Conservation (phyloP, 2,113 vertebrate species). For the Phylloscopus whistleri region DNA sequence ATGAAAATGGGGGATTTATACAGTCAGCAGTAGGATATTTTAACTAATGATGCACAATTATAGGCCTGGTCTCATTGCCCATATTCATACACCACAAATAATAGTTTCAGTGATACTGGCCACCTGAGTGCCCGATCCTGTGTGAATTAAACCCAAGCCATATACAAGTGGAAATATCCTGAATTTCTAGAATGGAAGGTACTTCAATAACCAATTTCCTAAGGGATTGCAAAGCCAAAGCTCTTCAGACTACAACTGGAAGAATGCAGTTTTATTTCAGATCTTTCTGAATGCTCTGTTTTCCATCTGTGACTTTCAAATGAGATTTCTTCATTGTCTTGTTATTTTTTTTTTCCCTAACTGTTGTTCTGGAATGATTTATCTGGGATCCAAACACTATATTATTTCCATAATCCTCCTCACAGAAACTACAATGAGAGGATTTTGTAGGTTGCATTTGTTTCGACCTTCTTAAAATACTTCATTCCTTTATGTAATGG, state of each 20-base stretch:
- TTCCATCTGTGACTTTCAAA: background rate
- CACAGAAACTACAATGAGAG: background rate
- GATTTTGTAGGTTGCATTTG: conserved; percentile 8
- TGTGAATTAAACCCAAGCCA: background rate
- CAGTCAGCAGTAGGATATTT: background rate
- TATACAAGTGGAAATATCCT: background rate
- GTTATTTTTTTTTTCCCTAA: background rate
- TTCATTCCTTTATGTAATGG: background rate
- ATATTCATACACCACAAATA: background rate
- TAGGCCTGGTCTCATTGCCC: background rate
- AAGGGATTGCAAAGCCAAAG: background rate
- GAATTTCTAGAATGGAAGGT: background rate
- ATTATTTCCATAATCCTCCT: background rate
- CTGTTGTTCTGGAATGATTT: background rate
- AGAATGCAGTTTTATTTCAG: background rate
- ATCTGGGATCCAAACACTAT: background rate
- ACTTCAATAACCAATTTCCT: background rate
- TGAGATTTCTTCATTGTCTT: background rate
- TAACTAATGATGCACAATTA: background rate
- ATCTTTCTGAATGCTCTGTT: background rate
- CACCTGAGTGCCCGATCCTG: rapidly evolving
- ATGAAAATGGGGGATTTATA: background rate
- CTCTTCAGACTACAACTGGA: background rate
- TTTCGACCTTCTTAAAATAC: background rate
- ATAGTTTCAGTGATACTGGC: background rate